Base-by-base conservation (phyloP, 2,888 invertebrate genomes). In the Spatulosminthurus flaviceps region DNA sequence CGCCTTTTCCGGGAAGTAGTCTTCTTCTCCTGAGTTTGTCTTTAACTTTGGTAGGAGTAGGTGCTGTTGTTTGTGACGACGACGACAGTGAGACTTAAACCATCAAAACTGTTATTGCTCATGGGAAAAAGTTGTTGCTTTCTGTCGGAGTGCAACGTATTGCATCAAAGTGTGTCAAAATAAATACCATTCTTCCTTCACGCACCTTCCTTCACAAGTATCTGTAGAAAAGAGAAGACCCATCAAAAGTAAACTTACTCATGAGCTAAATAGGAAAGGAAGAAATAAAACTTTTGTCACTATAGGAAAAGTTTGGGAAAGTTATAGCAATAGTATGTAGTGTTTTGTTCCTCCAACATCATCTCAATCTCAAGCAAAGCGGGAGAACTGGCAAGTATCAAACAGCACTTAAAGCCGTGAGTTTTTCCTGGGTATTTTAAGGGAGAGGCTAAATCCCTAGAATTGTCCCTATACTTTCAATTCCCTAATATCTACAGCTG, bases 281-380 rank as follows among this genome's bases (percentile, higher is more conserved):
- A 51, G 51, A 51, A 51, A 51, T 51, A 51, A 51, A 51, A 51
- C 51, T 51, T 51, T 51, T 51, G 51, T 51, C 51, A 51, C 51
- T 51, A 51, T 2, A 4, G 16, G 51, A 51, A 51, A n/a, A n/a
- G n/a, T n/a, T 19, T 51, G 5, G 51, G n/a, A 19, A 51, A 51
- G n/a, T 51, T 51, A 51, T n/a, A 41, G 41, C n/a, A n/a, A n/a
- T n/a, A n/a, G n/a, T n/a, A n/a, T n/a, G n/a, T n/a, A 19, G 51
- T 51, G 51, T 51, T 51, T 51, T 51, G 51, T 51, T n/a, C 19
- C n/a, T 19, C 4, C 7, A 51, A 51, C 9, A 51, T 51, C n/a
- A n/a, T n/a, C n/a, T n/a, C n/a, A n/a, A n/a, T n/a, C n/a, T n/a
- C n/a, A n/a, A n/a, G 16, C n/a, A 4, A 51, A 51, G 7, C 51